Conservation (phyloP, 2,113 vertebrate genomes). For the Amphiprion percula region DNA sequence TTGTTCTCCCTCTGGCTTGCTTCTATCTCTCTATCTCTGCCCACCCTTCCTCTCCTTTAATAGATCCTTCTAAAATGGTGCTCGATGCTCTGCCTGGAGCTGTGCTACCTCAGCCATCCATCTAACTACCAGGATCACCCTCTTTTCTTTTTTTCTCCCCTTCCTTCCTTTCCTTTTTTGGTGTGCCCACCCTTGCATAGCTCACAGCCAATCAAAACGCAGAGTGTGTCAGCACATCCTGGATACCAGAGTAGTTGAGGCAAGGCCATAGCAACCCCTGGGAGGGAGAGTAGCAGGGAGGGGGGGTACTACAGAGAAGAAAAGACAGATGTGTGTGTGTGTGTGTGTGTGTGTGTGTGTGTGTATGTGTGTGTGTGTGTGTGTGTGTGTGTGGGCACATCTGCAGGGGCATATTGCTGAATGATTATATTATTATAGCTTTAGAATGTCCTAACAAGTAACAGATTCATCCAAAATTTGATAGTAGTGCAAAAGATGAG, state of each 20-base stretch:
- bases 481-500: no score
- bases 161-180: slow-evolving; percentile 29
- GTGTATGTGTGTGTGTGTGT: background rate
- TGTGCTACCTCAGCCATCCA: slow-evolving; percentile 71
- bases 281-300: slow-evolving; percentile 25
- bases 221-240: slow-evolving; percentile 76
- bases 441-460: background rate
- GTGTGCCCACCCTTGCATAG: slow-evolving; percentile 53
- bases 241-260: slow-evolving; percentile 80
- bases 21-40: background rate
- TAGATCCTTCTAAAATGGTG: slow-evolving; percentile 67
- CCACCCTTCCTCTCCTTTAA: slow-evolving; percentile 26
- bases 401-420: background rate
- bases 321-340: slow-evolving; percentile 13
- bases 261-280: slow-evolving; percentile 75
- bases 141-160: slow-evolving; percentile 45
- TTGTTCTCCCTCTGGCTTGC: background rate
- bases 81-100: slow-evolving; percentile 57
- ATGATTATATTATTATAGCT: background rate
- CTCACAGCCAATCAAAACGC: slow-evolving; percentile 76
- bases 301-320: slow-evolving; percentile 44
- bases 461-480: no score
- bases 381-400: background rate
- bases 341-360: background rate
- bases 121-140: slow-evolving; percentile 69